Evolutionary conservation across 2,888 invertebrate genomes (phyloP).

Genomic region (Cosmorhoe ocellata): DNA sequence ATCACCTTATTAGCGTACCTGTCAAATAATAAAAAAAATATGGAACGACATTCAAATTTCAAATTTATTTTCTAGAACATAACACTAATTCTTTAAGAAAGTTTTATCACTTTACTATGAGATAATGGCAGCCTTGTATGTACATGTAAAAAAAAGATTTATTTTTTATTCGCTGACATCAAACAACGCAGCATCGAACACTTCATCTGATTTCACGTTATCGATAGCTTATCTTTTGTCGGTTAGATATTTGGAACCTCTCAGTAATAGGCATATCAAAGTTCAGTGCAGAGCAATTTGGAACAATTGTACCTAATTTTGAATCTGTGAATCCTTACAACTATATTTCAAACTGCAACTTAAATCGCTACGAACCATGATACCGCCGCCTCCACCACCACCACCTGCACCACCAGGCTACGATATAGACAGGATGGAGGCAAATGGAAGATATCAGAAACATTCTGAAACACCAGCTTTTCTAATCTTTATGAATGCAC

Average conservation of each 20-base stretch:
- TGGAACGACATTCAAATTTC: too few species aligned
- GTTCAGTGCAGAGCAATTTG: neutral
- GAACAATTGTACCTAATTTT: neutral
- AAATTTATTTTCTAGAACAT: too few species aligned
- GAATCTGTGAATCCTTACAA: neutral
- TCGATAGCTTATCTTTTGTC: neutral
- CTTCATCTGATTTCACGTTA: neutral
- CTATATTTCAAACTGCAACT: neutral
- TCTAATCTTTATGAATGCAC: conserved; percentile 39
- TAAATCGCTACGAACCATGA: neutral
- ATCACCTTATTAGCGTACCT: too few species aligned
- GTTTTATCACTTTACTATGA: too few species aligned
- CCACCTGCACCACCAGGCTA: conserved; percentile 24
- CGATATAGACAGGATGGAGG: conserved; percentile 30
- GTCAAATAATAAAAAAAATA: too few species aligned
- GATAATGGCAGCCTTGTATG: too few species aligned
- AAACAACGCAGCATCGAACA: neutral
- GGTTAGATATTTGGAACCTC: neutral
- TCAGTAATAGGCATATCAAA: neutral
- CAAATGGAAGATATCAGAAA: conserved; percentile 23
- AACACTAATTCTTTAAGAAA: too few species aligned
- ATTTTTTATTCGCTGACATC: too few species aligned
- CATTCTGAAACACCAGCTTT: conserved; percentile 25
- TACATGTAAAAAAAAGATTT: too few species aligned
- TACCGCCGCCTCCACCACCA: conserved; percentile 31